Conservation (phyloP, 2,113 vertebrate genomes). For the Amphiprion ocellaris region DNA sequence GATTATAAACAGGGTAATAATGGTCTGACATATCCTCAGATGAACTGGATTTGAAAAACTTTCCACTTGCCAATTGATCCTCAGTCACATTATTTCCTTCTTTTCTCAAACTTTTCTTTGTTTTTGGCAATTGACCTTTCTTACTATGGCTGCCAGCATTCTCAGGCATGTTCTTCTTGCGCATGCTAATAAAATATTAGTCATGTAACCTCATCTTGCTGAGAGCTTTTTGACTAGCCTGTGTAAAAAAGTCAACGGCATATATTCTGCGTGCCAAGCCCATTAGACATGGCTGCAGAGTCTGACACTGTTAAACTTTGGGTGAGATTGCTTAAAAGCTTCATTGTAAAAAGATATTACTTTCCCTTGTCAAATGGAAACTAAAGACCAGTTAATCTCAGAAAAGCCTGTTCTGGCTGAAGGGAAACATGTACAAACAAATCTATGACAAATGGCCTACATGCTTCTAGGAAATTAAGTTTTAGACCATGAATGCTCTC, state of each 20-base stretch:
- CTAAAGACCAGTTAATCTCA: conserved; percentile 74
- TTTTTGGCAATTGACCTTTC: conserved; percentile 33
- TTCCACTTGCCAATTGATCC: conserved; percentile 29
- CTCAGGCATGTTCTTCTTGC: conserved; percentile 53
- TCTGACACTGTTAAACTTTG: conserved; percentile 72
- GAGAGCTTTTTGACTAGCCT: conserved; percentile 79
- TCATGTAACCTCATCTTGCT: conserved; percentile 76
- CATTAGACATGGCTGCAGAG: conserved; percentile 71
- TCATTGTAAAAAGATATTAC: conserved; percentile 49
- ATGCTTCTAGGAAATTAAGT: conserved; percentile 56
- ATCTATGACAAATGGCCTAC: conserved; percentile 48
- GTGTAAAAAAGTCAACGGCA: conserved; percentile 40
- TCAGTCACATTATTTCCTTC: conserved; percentile 34
- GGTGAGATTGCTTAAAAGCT: conserved; percentile 69
- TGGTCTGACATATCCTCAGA: neutral
- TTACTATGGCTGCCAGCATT: conserved; percentile 37
- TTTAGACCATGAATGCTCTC: conserved; percentile 29
- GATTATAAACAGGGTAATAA: conserved; percentile 1
- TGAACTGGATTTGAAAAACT: conserved; percentile 7
- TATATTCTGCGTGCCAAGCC: conserved; percentile 62
- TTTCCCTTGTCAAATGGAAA: conserved; percentile 68
- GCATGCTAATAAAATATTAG: conserved; percentile 69
- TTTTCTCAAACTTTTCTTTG: neutral
- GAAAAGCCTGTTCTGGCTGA: conserved; percentile 60
- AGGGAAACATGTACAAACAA: conserved; percentile 61